Evolutionary conservation across 2,797 vertebrate genomes (phyloP).

Genomic region (Poecile montanus): DNA sequence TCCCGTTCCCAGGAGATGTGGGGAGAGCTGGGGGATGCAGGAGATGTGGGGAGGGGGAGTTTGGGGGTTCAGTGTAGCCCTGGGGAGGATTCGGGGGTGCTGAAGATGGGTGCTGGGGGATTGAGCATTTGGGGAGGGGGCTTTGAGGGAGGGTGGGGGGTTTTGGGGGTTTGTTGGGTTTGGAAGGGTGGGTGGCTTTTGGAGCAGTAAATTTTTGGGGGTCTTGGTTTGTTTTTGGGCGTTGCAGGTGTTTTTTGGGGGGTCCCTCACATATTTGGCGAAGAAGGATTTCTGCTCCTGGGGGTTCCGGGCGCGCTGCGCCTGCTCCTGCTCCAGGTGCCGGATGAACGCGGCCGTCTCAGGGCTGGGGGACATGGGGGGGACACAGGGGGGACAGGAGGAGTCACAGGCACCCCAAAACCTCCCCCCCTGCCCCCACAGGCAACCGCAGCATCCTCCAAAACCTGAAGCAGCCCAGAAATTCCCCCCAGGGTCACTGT

Average conservation of each 20-base stretch:
- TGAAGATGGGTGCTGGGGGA: too few species aligned
- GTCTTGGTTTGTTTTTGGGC: neutral
- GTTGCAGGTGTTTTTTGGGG: neutral
- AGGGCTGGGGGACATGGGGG: conserved; percentile 72
- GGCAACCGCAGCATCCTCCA: too few species aligned
- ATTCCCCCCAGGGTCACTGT: neutral
- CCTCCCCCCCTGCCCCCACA: neutral
- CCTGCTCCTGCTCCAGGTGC: conserved; percentile 87
- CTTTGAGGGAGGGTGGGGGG: too few species aligned
- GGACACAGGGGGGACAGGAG: neutral
- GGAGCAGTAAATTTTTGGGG: too few species aligned
- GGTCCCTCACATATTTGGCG: neutral
- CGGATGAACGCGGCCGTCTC: conserved; percentile 90
- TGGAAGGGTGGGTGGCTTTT: neutral
- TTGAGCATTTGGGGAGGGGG: too few species aligned
- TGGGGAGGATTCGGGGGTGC: too few species aligned
- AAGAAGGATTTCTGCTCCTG: neutral
- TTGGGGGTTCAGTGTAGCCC: too few species aligned
- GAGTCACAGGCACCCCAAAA: neutral
- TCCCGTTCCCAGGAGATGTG: too few species aligned
- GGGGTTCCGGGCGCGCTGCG: conserved; percentile 75
- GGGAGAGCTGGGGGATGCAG: too few species aligned
- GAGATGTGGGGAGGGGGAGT: too few species aligned
- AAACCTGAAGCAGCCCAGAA: too few species aligned
- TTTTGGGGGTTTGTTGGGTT: too few species aligned